Conservation (phyloP, 2,888 invertebrate species). For the Drosophila antonietae region DNA sequence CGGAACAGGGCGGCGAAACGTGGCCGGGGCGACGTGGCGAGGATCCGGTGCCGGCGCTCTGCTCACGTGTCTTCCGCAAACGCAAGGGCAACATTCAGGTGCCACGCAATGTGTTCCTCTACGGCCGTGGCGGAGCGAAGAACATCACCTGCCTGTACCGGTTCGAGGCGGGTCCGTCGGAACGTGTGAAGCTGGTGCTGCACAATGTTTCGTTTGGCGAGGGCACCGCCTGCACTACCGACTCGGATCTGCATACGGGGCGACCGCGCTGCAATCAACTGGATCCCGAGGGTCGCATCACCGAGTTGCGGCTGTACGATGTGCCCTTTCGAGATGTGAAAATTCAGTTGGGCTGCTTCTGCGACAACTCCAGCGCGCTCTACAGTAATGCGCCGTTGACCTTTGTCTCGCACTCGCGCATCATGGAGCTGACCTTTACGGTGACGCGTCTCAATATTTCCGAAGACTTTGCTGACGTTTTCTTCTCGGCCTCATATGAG, state of each 20-base stretch:
- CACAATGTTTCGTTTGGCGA: constrained; percentile 91
- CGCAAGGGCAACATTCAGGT: constrained; percentile 88
- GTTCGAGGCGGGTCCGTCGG: constrained; percentile 88
- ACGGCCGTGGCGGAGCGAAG: constrained; percentile 92
- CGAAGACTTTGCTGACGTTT: constrained; percentile 93
- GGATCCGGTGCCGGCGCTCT: constrained; percentile 85
- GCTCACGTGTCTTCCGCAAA: constrained; percentile 88
- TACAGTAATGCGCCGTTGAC: constrained; percentile 87
- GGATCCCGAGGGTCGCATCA: constrained; percentile 84
- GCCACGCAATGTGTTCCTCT: constrained; percentile 91
- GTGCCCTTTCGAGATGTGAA: constrained; percentile 89
- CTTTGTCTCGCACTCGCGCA: constrained; percentile 88
- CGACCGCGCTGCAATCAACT: constrained; percentile 87
- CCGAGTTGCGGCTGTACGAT: constrained; percentile 87
- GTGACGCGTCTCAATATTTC: constrained; percentile 90
- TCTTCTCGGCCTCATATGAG: constrained; percentile 91
- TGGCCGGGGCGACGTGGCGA: constrained; percentile 86
- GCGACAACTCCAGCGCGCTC: constrained; percentile 89
- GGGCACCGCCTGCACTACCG: constrained; percentile 88
- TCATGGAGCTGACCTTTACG: constrained; percentile 91
- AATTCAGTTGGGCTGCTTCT: constrained; percentile 91
- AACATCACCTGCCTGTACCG: constrained; percentile 92
- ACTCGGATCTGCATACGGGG: constrained; percentile 90
- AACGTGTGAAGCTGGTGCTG: constrained; percentile 88
- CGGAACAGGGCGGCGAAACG: constrained; percentile 89